Percentiles rank a stretch among this genome's conserved stretches.
Conservation (phyloP, 1,140 invertebrate genomes). For the Musca vetustissima region DNA sequence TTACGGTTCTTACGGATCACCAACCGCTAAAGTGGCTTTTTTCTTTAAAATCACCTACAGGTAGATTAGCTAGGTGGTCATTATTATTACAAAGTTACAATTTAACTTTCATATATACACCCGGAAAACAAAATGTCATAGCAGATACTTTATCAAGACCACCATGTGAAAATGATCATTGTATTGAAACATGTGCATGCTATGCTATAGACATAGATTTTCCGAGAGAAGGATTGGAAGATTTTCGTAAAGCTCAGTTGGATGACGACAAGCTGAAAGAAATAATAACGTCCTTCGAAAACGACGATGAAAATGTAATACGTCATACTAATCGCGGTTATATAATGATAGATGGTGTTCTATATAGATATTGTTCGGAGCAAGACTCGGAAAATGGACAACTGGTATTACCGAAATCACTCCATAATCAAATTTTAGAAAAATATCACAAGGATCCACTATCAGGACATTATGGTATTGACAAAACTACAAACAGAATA, state of each 20-base stretch:
- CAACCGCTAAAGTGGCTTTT: conserved; percentile 58
- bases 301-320: not conserved
- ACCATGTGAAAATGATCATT: not conserved
- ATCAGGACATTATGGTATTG: not conserved
- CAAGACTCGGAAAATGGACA: not conserved
- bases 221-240: not conserved
- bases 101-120: conserved; percentile 7
- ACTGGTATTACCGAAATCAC: not conserved
- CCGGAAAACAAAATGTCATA: not conserved
- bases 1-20: conserved; percentile 58
- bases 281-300: not conserved
- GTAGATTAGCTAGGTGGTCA: conserved; percentile 56
- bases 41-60: conserved; percentile 52
- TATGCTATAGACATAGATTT: not conserved
- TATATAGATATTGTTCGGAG: not conserved
- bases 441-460: not conserved
- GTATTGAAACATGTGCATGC: not conserved
- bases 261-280: not conserved
- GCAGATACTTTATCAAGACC: not conserved
- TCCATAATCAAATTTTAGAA: not conserved
- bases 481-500: not conserved
- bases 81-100: conserved; percentile 55
- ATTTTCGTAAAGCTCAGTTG: not conserved
- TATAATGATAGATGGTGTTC: not conserved
- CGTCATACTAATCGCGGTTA: not conserved